A percentile compares a stretch with the other conserved stretches of the same genome.
phyloP scores from a whole-genome alignment of 2,888 invertebrate genomes.

The Gandaritis pyraliata region DNA sequence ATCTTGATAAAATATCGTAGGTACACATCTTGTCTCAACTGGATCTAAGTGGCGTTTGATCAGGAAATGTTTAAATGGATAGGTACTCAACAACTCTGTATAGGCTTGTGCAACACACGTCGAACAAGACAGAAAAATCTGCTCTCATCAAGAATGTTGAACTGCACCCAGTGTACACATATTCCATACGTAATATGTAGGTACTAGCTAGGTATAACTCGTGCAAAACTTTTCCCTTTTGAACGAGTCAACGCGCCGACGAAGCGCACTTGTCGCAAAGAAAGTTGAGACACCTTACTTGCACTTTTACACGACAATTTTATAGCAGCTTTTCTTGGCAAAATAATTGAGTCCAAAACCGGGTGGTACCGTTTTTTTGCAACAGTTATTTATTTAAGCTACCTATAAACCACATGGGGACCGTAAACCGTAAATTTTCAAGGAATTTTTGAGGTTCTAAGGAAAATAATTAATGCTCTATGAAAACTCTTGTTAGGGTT shows the following conservation, averaged over 20 bases:
- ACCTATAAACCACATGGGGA: too few species aligned
- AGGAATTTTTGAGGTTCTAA: too few species aligned
- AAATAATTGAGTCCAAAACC: constrained; percentile 28
- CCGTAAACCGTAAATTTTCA: too few species aligned
- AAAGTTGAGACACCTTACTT: constrained; percentile 65
- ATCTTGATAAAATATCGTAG: too few species aligned
- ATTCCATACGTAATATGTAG: constrained; percentile 32
- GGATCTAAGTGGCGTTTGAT: constrained; percentile 1
- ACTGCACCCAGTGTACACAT: constrained; percentile 30
- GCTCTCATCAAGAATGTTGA: constrained; percentile 36
- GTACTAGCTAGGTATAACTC: constrained; percentile 38
- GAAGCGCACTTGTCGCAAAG: constrained; percentile 49
- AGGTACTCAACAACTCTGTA: constrained; percentile 11
- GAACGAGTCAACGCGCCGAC: constrained; percentile 58
- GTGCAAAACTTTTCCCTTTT: constrained; percentile 63
- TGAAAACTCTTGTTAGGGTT: too few species aligned
- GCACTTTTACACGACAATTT: constrained; percentile 44
- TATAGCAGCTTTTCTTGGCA: constrained; percentile 36
- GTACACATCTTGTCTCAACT: too few species aligned
- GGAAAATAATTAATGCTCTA: too few species aligned
- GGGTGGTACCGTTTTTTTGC: constrained; percentile 16
- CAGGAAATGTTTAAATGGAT: constrained; percentile 22
- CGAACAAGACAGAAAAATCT: constrained; percentile 39
- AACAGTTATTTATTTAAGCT: not conserved
- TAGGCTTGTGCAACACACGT: constrained; percentile 32